Percentiles rank a stretch among this genome's conserved stretches.
Evolutionary conservation across 2,888 invertebrate species (phyloP).

Genomic region (Sesamia inferens): DNA sequence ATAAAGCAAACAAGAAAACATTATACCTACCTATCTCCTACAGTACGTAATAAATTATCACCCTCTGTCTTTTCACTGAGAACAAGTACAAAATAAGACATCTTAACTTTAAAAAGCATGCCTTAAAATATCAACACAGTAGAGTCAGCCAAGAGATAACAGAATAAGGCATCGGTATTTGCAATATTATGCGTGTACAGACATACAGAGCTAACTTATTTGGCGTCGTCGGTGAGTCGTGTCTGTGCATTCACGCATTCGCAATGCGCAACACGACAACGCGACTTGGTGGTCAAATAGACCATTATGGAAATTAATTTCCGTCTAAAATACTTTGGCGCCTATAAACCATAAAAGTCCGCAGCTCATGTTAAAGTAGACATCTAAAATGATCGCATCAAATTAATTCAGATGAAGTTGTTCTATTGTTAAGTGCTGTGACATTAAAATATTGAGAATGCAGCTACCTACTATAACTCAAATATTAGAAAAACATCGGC

Average conservation of each 20-base stretch:
- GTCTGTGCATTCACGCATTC: slow-evolving; percentile 61
- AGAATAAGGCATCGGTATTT: slow-evolving; percentile 58
- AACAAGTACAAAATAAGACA: slow-evolving; percentile 56
- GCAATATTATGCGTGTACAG: slow-evolving; percentile 59
- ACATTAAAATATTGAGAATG: slow-evolving; percentile 44
- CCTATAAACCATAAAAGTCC: slow-evolving; percentile 58
- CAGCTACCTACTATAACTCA: slow-evolving; percentile 46
- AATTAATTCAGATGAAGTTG: slow-evolving; percentile 47
- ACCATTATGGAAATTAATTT: slow-evolving; percentile 71
- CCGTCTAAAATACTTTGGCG: slow-evolving; percentile 66
- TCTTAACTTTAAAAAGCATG: slow-evolving; percentile 51
- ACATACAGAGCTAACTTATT: slow-evolving; percentile 61
- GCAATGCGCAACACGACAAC: slow-evolving; percentile 60
- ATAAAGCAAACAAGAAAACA: slow-evolving; percentile 47
- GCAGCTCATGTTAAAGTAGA: slow-evolving; percentile 56
- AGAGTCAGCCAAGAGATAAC: slow-evolving; percentile 56
- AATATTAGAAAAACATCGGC: slow-evolving; percentile 48
- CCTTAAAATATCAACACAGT: slow-evolving; percentile 59
- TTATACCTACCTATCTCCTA: slow-evolving; percentile 5
- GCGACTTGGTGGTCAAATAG: slow-evolving; percentile 61
- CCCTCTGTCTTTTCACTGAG: slow-evolving; percentile 35
- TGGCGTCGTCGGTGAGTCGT: slow-evolving; percentile 56
- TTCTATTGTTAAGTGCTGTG: slow-evolving; percentile 40
- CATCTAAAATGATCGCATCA: slow-evolving; percentile 54
- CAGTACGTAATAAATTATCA: slow-evolving; percentile 39